Percentiles rank a stretch among this genome's conserved stretches.
Conservation (phyloP, 2,797 vertebrate genomes). For the Oreochromis grahami region DNA sequence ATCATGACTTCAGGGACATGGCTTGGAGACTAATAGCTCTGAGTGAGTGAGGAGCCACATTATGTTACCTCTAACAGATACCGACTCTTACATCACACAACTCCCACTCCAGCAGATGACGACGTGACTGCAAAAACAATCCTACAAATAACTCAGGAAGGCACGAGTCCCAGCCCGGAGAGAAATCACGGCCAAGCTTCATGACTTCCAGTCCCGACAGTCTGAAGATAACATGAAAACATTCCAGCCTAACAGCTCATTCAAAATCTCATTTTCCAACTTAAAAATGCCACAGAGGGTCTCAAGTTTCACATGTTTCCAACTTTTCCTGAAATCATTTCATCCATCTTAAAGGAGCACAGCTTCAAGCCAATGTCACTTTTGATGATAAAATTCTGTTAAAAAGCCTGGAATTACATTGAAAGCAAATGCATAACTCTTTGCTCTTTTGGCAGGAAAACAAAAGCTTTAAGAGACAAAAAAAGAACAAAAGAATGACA, state of each 20-base stretch:
- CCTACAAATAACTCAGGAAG: slow-evolving; percentile 20
- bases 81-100: slow-evolving; percentile 6
- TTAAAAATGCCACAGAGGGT: background rate
- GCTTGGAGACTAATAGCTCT: slow-evolving; percentile 1
- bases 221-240: slow-evolving; percentile 22
- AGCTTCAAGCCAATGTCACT: background rate
- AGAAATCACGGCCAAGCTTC: background rate
- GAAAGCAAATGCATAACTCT: background rate
- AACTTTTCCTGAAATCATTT: background rate
- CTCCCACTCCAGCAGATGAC: slow-evolving; percentile 4
- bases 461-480: background rate
- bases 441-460: background rate
- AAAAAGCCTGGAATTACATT: background rate
- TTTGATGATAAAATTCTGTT: background rate
- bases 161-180: slow-evolving; percentile 24
- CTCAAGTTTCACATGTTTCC: background rate
- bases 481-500: background rate
- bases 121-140: background rate
- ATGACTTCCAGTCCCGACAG: slow-evolving; percentile 33
- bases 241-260: slow-evolving; percentile 20
- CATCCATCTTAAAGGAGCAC: background rate
- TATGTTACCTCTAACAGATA: slow-evolving; percentile 19
- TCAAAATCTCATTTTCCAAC: background rate
- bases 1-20: background rate
- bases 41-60: background rate